Evolutionary conservation across 2,797 vertebrate genomes (phyloP), one percentile per base, ranked within the genome.

Genomic region (Alectoris magna): DNA sequence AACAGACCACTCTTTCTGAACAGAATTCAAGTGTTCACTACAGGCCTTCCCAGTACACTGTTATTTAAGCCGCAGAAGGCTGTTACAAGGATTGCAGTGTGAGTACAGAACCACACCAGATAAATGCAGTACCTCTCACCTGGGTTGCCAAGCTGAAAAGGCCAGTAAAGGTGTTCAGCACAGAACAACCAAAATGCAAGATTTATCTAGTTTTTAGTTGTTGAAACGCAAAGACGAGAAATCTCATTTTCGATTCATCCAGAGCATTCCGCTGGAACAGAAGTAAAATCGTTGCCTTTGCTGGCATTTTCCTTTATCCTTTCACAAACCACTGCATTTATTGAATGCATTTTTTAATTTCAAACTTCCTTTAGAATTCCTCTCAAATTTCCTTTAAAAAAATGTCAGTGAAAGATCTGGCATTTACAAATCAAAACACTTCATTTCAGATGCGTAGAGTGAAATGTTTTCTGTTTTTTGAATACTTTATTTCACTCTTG

Each of bases 381-480:
- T 55, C 29, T 29, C 51, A 53, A 88, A 86, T 69, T 90, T 81
- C 43, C 67, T 69, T 82, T 48, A 36, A 78, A 92, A 92, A 95
- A 90, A 84, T 11, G 26, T 80, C 88, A 84, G 51, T 66, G 77
- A 87, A 84, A 90, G 43, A 80, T 85, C 44, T 88, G 86, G 88
- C 86, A 93, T 72, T 87, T 91, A 88, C 74, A 91, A 88, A 94
- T 82, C 77, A 88, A 91, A 93, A 90, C 66, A 93, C 46, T 92
- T 92, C 66, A 59, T 63, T 91, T 86, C 59, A 79, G 34, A 93
- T 88, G 53, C 23, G 62, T 82, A 51, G 81, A 88, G 36, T 72
- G 39, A 83, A 88, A 71, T 48, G 16, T 82, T 91, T 74, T 48
- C 19, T 23, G 36, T 56, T 77, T 90, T 87, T 86, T 60, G 0